These are phyloP conservation scores for Clivina fossor DNA, from an alignment of 2,888 invertebrate genomes.

Conservation along the genomic window DNA sequence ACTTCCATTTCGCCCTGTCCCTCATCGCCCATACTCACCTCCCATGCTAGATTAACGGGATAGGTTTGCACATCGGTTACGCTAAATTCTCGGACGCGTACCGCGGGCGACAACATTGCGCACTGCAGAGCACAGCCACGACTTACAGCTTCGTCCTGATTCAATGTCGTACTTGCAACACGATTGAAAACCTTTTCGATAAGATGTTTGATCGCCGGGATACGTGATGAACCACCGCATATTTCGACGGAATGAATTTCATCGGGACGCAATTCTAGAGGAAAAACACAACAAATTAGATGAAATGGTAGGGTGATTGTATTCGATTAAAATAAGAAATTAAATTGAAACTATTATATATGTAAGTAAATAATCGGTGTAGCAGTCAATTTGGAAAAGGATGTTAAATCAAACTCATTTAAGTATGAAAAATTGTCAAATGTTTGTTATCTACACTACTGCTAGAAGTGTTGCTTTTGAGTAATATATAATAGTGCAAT, in stretches of 20 bases:
- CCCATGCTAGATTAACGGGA: conserved; percentile 83
- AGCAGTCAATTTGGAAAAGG: no score
- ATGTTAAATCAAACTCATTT: no score
- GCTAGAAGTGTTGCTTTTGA: no score
- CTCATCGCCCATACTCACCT: conserved; percentile 61
- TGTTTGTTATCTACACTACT: no score
- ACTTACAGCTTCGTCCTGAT: conserved; percentile 97
- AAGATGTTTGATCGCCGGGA: conserved; percentile 88
- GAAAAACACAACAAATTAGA: conserved; percentile 23
- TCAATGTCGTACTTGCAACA: conserved; percentile 90
- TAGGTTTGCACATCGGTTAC: conserved; percentile 91
- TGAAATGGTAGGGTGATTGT: background rate
- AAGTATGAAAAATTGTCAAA: no score
- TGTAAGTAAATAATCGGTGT: no score
- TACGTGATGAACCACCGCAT: conserved; percentile 92
- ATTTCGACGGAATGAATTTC: conserved; percentile 95
- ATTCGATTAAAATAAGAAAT: conserved; percentile 4
- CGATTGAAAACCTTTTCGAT: conserved; percentile 87
- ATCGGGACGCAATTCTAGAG: conserved; percentile 71
- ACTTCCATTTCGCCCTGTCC: conserved; percentile 84
- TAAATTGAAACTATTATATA: no score
- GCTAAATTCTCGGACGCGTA: conserved; percentile 93
- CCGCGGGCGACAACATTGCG: conserved; percentile 96
- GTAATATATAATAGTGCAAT: no score
- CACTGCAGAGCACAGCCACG: conserved; percentile 96